These are phyloP conservation scores for Oceanites oceanicus DNA, from an alignment of 2,113 vertebrate genomes.

Conservation along the genomic window DNA sequence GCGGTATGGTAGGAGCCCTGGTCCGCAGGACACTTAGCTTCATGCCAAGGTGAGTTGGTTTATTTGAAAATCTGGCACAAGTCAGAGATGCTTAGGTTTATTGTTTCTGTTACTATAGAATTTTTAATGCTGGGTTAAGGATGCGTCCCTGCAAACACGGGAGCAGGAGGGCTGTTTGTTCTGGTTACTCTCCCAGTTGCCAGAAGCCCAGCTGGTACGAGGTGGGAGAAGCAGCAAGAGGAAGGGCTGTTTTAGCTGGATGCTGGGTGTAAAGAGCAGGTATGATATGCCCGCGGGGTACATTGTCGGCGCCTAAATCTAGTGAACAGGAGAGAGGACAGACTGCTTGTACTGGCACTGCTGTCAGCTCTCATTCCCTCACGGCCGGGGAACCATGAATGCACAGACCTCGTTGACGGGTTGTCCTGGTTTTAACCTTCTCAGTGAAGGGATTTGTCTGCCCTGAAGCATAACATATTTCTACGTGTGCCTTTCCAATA, in stretches of 20 bases:
- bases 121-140: background rate
- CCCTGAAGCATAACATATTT: background rate
- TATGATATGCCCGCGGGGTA: background rate
- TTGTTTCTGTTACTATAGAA: background rate
- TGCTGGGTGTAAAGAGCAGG: background rate
- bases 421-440: slow-evolving; percentile 51
- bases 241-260: background rate
- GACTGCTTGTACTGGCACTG: slow-evolving; percentile 9
- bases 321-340: background rate
- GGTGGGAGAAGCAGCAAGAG: background rate
- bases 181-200: background rate
- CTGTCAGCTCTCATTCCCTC: slow-evolving; percentile 63
- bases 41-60: background rate
- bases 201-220: background rate
- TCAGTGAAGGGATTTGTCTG: background rate
- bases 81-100: background rate
- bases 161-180: background rate
- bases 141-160: background rate
- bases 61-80: background rate
- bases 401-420: background rate
- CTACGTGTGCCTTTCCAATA: background rate
- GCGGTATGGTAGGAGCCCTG: background rate
- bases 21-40: background rate
- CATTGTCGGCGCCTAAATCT: background rate
- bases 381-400: slow-evolving; percentile 47